Evolutionary conservation across 2,888 invertebrate species (phyloP).

Genomic region (Synergus laeviventris): DNA sequence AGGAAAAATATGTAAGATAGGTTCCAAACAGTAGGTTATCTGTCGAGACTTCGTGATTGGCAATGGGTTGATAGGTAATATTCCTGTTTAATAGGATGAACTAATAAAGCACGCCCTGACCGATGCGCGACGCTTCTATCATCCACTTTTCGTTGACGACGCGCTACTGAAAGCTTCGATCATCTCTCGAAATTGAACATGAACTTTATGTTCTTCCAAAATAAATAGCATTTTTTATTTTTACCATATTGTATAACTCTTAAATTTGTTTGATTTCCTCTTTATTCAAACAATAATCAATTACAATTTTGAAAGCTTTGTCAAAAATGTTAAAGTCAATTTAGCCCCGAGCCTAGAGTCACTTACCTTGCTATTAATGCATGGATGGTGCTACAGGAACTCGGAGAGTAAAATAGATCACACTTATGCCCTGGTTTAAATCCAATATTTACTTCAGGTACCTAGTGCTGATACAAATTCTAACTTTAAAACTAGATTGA

Average conservation of each 20-base stretch:
- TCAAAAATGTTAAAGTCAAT: neutral
- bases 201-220: too few species aligned
- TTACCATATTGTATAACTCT: too few species aligned
- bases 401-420: slow-evolving; percentile 65
- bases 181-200: too few species aligned
- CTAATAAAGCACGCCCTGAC: neutral
- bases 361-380: slow-evolving; percentile 57
- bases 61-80: slow-evolving; percentile 40
- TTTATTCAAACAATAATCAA: too few species aligned
- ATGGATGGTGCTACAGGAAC: slow-evolving; percentile 67
- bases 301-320: too few species aligned
- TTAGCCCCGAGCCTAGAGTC: slow-evolving; percentile 63
- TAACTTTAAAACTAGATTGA: too few species aligned
- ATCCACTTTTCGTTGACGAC: neutral
- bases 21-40: slow-evolving; percentile 63
- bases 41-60: slow-evolving; percentile 68
- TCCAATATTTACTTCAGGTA: slow-evolving; percentile 63
- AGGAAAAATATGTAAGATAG: neutral
- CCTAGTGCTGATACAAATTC: slow-evolving; percentile 44
- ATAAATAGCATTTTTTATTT: too few species aligned
- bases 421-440: slow-evolving; percentile 68
- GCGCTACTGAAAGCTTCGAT: neutral
- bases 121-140: slow-evolving; percentile 47
- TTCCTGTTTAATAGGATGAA: neutral
- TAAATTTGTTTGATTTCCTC: too few species aligned